phyloP scores from a whole-genome alignment of 2,113 vertebrate species.

The Holacanthus passer region DNA sequence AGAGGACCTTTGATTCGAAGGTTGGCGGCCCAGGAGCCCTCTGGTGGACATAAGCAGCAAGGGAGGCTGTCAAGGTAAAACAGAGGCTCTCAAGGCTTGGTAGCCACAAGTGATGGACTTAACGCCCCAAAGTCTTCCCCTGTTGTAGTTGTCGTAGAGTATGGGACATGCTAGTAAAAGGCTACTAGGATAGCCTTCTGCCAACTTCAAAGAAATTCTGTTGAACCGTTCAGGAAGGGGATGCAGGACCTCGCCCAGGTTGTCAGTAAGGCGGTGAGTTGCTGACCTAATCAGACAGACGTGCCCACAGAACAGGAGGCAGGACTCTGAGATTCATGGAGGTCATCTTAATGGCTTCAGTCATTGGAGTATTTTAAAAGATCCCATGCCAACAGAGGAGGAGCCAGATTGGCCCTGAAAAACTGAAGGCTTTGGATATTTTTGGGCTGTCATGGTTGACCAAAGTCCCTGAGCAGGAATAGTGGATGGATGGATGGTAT shows the following conservation, averaged over 20 bases:
- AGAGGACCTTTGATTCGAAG: background rate
- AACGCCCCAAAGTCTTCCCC: too few species aligned
- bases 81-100: too few species aligned
- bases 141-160: too few species aligned
- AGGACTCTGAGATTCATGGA: background rate
- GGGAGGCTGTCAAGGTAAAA: background rate
- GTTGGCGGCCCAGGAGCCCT: conserved; percentile 12
- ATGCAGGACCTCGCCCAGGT: conserved; percentile 5
- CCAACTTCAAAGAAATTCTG: background rate
- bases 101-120: background rate
- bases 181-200: background rate
- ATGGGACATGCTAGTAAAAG: background rate
- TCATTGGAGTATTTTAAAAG: conserved; percentile 9
- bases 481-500: background rate
- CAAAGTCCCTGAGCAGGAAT: background rate
- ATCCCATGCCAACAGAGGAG: conserved; percentile 18
- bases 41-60: conserved; percentile 9
- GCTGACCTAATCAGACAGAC: background rate
- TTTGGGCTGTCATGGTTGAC: conserved; percentile 15
- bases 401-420: conserved; percentile 29
- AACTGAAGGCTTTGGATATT: conserved; percentile 8
- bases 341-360: background rate
- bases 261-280: conserved; percentile 1
- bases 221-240: background rate
- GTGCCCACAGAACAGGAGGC: background rate